Percentiles rank a stretch among this genome's conserved stretches.
Evolutionary conservation across 2,797 vertebrate genomes (phyloP).

Genomic region (Darevskia nairensis): DNA sequence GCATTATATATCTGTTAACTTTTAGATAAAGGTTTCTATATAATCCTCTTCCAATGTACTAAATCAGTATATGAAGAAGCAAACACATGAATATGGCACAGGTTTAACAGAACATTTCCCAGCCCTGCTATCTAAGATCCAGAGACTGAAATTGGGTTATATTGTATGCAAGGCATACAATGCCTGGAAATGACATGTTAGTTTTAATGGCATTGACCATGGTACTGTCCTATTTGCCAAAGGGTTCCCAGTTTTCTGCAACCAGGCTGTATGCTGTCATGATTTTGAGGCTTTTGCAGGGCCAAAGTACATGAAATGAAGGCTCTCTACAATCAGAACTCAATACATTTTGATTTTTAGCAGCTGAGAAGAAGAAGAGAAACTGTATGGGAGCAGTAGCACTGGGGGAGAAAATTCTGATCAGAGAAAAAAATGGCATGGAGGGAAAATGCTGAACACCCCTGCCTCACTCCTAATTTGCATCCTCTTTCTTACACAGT

Average conservation of each 20-base stretch:
- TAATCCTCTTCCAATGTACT: not conserved
- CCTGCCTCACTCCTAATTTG: not conserved
- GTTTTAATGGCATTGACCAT: not conserved
- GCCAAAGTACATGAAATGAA: not conserved
- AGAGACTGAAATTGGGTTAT: not conserved
- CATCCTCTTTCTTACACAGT: not conserved
- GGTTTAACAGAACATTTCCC: not conserved
- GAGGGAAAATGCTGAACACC: not conserved
- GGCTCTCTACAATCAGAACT: not conserved
- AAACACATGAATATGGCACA: not conserved
- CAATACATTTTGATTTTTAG: not conserved
- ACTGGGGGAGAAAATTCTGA: not conserved
- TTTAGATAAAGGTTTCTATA: not conserved
- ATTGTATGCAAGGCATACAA: not conserved
- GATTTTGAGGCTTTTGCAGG: not conserved
- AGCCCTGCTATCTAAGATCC: not conserved
- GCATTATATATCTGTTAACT: not conserved
- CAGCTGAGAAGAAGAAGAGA: not conserved
- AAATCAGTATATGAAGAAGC: not conserved
- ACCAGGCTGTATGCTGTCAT: not conserved
- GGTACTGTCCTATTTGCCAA: not conserved
- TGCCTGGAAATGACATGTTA: not conserved
- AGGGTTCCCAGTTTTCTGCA: not conserved
- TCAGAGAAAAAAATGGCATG: not conserved
- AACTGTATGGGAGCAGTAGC: not conserved